Evolutionary conservation across 2,797 vertebrate genomes (phyloP).

Genomic region (Chanos chanos): DNA sequence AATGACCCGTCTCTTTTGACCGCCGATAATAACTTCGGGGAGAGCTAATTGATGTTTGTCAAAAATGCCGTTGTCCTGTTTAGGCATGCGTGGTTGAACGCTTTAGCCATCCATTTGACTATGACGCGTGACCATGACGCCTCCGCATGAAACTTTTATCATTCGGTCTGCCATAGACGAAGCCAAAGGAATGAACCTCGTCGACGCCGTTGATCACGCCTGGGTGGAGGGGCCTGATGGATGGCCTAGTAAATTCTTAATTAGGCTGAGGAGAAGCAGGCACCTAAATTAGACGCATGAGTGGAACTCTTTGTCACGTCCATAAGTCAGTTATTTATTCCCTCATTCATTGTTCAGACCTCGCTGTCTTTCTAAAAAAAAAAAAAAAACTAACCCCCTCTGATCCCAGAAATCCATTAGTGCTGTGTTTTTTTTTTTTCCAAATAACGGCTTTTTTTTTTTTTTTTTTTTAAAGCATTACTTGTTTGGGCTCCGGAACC

Average conservation of each 20-base stretch:
- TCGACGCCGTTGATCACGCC: conserved; percentile 52
- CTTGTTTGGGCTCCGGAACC: no score
- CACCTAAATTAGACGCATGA: conserved; percentile 75
- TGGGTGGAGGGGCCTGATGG: conserved; percentile 66
- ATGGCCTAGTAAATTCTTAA: conserved; percentile 81
- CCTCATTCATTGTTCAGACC: not conserved
- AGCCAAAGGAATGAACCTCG: conserved; percentile 18
- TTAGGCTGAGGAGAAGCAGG: conserved; percentile 70
- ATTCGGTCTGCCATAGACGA: conserved; percentile 48
- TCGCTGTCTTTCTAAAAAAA: no score
- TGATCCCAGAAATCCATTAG: no score
- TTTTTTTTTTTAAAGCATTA: no score
- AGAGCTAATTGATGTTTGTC: conserved; percentile 31
- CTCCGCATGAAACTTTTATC: conserved; percentile 56
- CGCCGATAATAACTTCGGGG: not conserved
- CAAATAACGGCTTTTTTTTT: no score
- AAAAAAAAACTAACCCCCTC: no score
- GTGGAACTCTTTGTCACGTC: conserved; percentile 67
- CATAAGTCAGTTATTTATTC: conserved; percentile 60
- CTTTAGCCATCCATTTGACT: conserved; percentile 21
- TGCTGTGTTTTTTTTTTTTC: no score
- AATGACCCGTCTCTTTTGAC: not conserved
- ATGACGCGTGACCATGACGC: conserved; percentile 18
- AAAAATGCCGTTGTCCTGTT: conserved; percentile 19
- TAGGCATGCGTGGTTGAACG: not conserved